These are phyloP conservation scores for Brevimyrus niger DNA, from an alignment of 2,113 vertebrate genomes.

Conservation along the genomic window DNA sequence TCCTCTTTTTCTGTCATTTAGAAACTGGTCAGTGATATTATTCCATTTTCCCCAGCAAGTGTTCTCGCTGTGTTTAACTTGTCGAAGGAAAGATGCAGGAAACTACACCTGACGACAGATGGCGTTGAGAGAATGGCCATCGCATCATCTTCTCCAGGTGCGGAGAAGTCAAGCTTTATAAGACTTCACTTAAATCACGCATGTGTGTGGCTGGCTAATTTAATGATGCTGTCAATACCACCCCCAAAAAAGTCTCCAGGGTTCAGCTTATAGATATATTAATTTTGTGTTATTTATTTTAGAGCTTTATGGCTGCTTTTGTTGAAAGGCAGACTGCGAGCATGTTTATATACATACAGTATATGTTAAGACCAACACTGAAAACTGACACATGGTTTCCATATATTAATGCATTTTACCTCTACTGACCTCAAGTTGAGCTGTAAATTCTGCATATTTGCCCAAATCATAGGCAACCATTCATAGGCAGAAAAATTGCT, in stretches of 20 bases:
- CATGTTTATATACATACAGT: not conserved
- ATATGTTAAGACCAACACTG: not conserved
- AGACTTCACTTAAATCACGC: not conserved
- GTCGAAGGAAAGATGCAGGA: slow-evolving; percentile 34
- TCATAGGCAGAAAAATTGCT: not conserved
- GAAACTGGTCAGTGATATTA: slow-evolving; percentile 20
- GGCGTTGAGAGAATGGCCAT: slow-evolving; percentile 25
- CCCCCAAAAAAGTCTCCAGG: not conserved
- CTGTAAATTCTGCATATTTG: not conserved
- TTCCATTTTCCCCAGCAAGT: slow-evolving; percentile 22
- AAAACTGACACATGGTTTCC: not conserved
- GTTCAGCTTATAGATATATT: not conserved
- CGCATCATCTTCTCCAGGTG: slow-evolving; percentile 24
- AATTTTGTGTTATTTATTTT: not conserved
- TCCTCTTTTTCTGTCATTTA: not conserved
- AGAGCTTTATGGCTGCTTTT: not conserved
- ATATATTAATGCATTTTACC: not conserved
- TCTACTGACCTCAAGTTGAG: not conserved
- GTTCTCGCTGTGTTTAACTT: slow-evolving; percentile 28
- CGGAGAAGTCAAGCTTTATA: slow-evolving; percentile 25
- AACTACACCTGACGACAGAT: slow-evolving; percentile 43
- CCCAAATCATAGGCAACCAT: not conserved
- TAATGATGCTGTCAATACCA: not conserved
- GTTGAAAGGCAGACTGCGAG: not conserved
- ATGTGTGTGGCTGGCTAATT: not conserved